phyloP scores from a whole-genome alignment of 2,797 vertebrate genomes.

The Cirrhinus molitorella region DNA sequence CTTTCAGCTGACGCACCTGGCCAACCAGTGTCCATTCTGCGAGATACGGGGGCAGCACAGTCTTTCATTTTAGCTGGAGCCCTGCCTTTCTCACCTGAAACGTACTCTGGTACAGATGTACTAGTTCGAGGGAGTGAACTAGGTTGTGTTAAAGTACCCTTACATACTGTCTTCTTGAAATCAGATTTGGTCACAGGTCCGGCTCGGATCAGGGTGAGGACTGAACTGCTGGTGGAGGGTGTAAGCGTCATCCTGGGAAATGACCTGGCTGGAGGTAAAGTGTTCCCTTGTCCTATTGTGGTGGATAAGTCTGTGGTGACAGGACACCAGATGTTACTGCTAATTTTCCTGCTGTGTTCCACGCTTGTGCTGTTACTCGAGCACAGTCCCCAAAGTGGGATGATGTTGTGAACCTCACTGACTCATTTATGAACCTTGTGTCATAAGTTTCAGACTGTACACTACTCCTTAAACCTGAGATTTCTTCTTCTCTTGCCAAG shows the following conservation, averaged over 20 bases:
- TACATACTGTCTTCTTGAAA: not conserved
- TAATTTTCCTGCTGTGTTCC: not conserved
- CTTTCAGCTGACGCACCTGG: not conserved
- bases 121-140: not conserved
- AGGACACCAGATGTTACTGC: not conserved
- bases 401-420: not conserved
- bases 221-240: not conserved
- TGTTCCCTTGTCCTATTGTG: too few species aligned
- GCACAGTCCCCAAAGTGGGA: not conserved
- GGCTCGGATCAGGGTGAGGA: not conserved
- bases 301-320: not conserved
- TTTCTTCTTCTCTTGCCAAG: not conserved
- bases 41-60: not conserved
- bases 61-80: not conserved
- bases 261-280: not conserved
- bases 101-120: not conserved
- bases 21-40: not conserved
- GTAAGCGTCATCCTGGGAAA: not conserved
- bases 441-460: not conserved
- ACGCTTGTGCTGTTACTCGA: not conserved
- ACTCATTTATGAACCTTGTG: not conserved
- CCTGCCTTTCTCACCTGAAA: not conserved
- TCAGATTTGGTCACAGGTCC: not conserved
- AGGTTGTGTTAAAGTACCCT: not conserved
- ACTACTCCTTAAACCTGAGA: not conserved